Evolutionary conservation across 2,797 vertebrate species (phyloP).

Genomic region (Eulemur rubriventer): DNA sequence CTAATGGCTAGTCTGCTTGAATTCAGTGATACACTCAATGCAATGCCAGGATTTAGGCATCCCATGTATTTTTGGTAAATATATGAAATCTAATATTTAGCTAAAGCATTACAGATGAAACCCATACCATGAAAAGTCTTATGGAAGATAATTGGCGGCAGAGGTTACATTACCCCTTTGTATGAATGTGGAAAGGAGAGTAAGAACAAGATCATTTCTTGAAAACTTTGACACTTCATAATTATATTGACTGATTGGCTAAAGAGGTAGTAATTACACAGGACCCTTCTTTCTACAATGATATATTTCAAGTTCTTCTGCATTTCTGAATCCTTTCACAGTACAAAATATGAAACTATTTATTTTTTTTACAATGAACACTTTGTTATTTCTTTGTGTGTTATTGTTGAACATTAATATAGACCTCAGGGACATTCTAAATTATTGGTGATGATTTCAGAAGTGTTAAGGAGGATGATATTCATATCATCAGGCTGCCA

Average conservation of each 20-base stretch:
- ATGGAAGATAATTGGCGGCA: background rate
- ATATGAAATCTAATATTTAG: background rate
- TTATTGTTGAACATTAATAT: slow-evolving; percentile 4
- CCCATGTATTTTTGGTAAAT: background rate
- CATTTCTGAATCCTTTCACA: background rate
- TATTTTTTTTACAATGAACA: background rate
- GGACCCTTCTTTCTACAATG: background rate
- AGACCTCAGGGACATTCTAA: background rate
- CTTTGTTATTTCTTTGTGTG: background rate
- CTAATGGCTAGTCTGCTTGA: background rate
- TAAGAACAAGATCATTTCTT: background rate
- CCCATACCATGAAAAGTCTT: background rate
- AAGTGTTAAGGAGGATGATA: background rate
- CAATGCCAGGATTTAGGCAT: background rate
- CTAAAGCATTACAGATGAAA: background rate
- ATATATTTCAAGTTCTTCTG: background rate
- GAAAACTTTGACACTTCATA: background rate
- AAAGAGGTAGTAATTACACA: background rate
- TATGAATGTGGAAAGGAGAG: background rate
- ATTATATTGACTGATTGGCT: background rate
- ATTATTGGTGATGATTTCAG: slow-evolving; percentile 15
- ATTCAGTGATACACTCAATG: background rate
- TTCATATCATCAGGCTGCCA: background rate
- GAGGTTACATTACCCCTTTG: background rate
- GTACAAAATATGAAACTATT: background rate